Conservation (phyloP, 1,140 invertebrate genomes). For the Dermatophagoides farinae region DNA sequence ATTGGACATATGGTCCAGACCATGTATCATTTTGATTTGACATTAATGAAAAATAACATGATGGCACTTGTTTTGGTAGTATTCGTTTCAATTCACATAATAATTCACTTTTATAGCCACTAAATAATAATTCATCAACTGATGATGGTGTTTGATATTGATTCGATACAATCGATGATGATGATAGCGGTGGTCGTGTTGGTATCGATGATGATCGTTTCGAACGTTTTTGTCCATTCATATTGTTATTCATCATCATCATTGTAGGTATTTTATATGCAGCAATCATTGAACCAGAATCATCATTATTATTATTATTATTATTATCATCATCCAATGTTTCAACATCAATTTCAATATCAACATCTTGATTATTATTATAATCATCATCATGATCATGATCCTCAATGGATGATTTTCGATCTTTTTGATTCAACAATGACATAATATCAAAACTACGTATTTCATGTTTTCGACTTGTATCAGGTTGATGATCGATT, state of each 20-base stretch:
- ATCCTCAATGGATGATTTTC: not conserved
- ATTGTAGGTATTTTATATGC: not conserved
- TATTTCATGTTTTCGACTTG: not conserved
- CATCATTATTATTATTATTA: no score
- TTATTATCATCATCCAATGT: not conserved
- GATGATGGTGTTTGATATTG: slow-evolving; percentile 35
- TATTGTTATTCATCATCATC: no score
- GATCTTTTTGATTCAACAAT: slow-evolving; percentile 14
- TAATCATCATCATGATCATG: not conserved
- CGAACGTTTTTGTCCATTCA: no score
- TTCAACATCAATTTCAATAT: not conserved
- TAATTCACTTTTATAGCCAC: slow-evolving; percentile 36
- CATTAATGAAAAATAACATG: slow-evolving; percentile 15
- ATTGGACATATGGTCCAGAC: slow-evolving; percentile 31
- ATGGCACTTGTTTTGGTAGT: slow-evolving; percentile 12
- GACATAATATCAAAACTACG: slow-evolving; percentile 20
- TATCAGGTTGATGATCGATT: not conserved
- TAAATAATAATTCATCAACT: slow-evolving; percentile 56
- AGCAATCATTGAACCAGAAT: not conserved
- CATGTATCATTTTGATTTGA: slow-evolving; percentile 29
- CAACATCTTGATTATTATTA: not conserved
- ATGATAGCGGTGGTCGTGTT: not conserved
- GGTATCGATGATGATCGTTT: no score
- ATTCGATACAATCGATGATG: not conserved
- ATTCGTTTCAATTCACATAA: slow-evolving; percentile 14